A percentile compares a stretch with the other conserved stretches of the same genome.
These are phyloP conservation scores for Ectemnius cavifrons DNA, from an alignment of 2,888 invertebrate genomes.

Conservation along the genomic window DNA sequence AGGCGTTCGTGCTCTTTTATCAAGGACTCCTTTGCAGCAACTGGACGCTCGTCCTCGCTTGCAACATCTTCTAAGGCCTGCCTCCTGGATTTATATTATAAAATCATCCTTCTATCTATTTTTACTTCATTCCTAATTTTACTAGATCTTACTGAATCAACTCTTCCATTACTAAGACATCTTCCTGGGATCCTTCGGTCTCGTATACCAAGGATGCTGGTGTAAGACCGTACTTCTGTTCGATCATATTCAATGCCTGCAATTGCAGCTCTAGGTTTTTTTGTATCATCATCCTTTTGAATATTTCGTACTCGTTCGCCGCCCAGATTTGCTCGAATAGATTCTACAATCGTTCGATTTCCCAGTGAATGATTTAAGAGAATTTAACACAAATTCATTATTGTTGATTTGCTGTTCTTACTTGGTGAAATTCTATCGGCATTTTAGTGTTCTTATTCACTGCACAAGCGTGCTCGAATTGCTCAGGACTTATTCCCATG, in stretches of 20 bases:
- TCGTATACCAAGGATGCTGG: conserved; percentile 81
- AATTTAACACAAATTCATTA: no score
- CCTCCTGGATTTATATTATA: conserved; percentile 49
- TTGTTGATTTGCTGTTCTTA: conserved; percentile 58
- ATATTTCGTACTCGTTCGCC: conserved; percentile 93
- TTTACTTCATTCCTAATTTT: not conserved
- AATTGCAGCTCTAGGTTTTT: conserved; percentile 94
- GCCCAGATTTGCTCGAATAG: conserved; percentile 92
- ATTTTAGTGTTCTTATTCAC: conserved; percentile 77
- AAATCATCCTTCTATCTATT: not conserved
- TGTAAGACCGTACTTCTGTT: conserved; percentile 86
- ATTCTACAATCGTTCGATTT: conserved; percentile 72
- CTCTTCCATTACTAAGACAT: conserved; percentile 81
- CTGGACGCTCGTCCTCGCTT: conserved; percentile 46
- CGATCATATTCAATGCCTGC: conserved; percentile 91
- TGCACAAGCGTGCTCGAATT: conserved; percentile 90
- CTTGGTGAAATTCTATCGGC: conserved; percentile 80
- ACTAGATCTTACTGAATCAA: conserved; percentile 79
- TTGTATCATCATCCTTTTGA: conserved; percentile 95
- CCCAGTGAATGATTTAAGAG: no score
- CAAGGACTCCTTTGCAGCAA: conserved; percentile 33
- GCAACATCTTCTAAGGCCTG: conserved; percentile 60
- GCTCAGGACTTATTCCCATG: conserved; percentile 91
- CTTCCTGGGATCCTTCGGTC: conserved; percentile 76
- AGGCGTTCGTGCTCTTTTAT: conserved; percentile 73